phyloP scores from a whole-genome alignment of 1,140 invertebrate species.

The Stegodyphus mimosarum region DNA sequence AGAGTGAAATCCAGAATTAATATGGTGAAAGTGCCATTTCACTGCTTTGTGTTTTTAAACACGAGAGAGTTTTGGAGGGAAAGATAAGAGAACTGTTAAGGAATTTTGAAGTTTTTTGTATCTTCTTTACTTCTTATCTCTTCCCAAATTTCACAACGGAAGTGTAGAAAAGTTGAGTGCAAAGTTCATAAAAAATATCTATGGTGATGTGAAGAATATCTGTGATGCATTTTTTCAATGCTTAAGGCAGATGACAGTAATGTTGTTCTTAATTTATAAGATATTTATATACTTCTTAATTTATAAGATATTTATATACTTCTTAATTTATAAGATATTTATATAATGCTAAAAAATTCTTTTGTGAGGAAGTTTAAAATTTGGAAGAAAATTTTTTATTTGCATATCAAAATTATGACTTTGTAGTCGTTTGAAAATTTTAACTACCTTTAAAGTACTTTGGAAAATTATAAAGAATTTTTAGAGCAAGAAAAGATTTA shows the following conservation, averaged over 20 bases:
- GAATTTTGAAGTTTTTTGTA: constrained; percentile 24
- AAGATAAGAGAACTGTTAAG: constrained; percentile 32
- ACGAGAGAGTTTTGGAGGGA: not conserved
- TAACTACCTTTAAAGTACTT: no score
- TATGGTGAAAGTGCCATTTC: not conserved
- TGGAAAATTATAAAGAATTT: no score
- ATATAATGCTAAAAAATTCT: no score
- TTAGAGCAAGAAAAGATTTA: no score
- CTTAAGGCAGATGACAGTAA: not conserved
- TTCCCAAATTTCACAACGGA: constrained; percentile 43
- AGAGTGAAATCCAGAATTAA: not conserved
- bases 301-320: not conserved
- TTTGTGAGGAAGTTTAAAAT: not conserved
- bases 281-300: not conserved
- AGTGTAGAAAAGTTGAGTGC: constrained; percentile 18
- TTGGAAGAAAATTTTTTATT: no score
- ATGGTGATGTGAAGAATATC: not conserved
- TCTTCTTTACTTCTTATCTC: constrained; percentile 28
- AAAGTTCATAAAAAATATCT: constrained; percentile 24
- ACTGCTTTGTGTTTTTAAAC: not conserved
- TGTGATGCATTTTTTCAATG: not conserved
- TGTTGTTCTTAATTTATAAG: no score
- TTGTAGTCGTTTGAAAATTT: no score
- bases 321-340: no score
- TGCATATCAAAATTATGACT: no score